These are phyloP conservation scores for Hoplostethus mediterraneus DNA, from an alignment of 2,797 vertebrate species.

Conservation along the genomic window DNA sequence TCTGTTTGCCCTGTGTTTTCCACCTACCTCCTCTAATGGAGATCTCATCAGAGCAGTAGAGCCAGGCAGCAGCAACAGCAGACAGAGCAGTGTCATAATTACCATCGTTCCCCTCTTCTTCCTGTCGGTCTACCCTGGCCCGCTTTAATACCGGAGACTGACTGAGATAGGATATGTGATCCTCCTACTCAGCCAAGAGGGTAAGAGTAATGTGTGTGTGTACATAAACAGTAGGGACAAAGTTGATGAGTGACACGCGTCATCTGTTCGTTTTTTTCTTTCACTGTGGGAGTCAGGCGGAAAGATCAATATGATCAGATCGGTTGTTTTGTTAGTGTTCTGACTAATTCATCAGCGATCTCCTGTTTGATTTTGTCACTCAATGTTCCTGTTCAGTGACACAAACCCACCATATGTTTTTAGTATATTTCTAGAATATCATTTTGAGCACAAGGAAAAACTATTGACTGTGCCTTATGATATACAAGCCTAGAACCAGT, in stretches of 20 bases:
- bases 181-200: conserved; percentile 41
- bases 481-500: not conserved
- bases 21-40: conserved; percentile 79
- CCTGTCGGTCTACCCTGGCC: conserved; percentile 56
- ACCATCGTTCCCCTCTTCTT: conserved; percentile 74
- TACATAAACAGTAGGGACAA: conserved; percentile 75
- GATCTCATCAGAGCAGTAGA: conserved; percentile 66
- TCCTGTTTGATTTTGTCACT: conserved; percentile 16
- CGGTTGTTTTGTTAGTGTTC: conserved; percentile 25
- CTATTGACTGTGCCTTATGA: no score
- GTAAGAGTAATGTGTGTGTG: conserved; percentile 56
- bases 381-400: not conserved
- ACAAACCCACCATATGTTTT: no score
- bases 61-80: conserved; percentile 70
- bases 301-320: conserved; percentile 36
- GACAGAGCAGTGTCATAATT: conserved; percentile 66
- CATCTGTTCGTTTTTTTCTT: conserved; percentile 30
- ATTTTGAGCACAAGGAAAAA: no score
- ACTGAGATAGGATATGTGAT: conserved; percentile 27
- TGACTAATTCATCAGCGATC: conserved; percentile 44
- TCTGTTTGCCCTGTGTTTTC: conserved; percentile 57
- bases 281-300: conserved; percentile 16
- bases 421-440: no score
- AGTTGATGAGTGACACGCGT: conserved; percentile 63
- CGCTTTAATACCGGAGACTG: conserved; percentile 19